Conservation (phyloP, 1,140 invertebrate genomes). For the Drosophila sp. region DNA sequence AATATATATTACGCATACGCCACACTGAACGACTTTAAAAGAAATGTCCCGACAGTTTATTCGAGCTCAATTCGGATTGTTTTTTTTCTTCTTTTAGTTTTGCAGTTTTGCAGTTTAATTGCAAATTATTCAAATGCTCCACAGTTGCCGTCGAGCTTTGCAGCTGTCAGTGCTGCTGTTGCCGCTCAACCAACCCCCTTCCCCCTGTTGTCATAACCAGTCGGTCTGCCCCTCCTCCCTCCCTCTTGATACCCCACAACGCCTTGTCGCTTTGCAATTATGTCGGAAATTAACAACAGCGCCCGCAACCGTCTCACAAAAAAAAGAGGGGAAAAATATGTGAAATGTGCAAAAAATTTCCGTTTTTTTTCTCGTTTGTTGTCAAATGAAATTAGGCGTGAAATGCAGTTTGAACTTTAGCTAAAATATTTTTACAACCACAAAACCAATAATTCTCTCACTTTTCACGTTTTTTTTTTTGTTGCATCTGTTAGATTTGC, state of each 20-base stretch:
- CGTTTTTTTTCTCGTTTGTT: slow-evolving; percentile 48
- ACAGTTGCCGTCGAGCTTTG: slow-evolving; percentile 23
- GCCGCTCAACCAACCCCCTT: slow-evolving; percentile 57
- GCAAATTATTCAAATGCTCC: slow-evolving; percentile 79
- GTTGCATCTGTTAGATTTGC: neutral
- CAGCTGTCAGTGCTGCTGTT: slow-evolving; percentile 42
- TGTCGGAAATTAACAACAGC: slow-evolving; percentile 77
- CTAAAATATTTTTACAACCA: slow-evolving; percentile 54
- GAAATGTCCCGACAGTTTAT: slow-evolving; percentile 43
- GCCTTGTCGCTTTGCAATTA: slow-evolving; percentile 65
- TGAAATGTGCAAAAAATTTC: slow-evolving; percentile 50
- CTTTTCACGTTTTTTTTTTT: slow-evolving; percentile 1
- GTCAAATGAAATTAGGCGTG: slow-evolving; percentile 78
- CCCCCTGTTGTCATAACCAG: slow-evolving; percentile 76
- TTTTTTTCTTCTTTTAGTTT: slow-evolving; percentile 3
- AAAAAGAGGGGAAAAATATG: slow-evolving; percentile 40
- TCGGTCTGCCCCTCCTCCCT: slow-evolving; percentile 25
- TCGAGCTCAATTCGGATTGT: slow-evolving; percentile 14
- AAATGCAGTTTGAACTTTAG: slow-evolving; percentile 78
- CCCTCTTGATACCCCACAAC: neutral
- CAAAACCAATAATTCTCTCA: neutral
- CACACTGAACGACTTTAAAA: slow-evolving; percentile 34
- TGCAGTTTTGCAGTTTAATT: slow-evolving; percentile 63
- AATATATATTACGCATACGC: slow-evolving; percentile 81
- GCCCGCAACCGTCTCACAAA: slow-evolving; percentile 32